These are phyloP conservation scores for Pandemis corylana DNA, from an alignment of 2,888 invertebrate species.

Conservation along the genomic window DNA sequence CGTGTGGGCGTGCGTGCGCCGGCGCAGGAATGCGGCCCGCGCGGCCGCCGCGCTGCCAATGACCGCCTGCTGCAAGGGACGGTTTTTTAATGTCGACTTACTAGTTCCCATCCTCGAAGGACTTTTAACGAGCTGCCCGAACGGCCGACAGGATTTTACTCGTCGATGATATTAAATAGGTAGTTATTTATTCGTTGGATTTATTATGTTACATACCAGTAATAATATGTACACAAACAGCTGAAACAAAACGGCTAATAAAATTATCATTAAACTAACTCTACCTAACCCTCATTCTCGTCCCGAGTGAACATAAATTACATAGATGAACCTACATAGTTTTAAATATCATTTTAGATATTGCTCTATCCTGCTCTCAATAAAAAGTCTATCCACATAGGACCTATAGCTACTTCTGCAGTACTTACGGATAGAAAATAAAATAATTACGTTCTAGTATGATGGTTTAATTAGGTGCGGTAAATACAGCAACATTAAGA, in stretches of 20 bases:
- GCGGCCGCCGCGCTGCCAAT: conserved; percentile 81
- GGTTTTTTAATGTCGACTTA: conserved; percentile 76
- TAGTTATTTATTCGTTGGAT: background rate
- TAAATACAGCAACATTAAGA: conserved; percentile 34
- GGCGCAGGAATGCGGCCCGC: conserved; percentile 62
- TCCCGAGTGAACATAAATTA: no score
- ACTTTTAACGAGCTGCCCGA: conserved; percentile 48
- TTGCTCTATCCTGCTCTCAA: no score
- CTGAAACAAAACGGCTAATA: background rate
- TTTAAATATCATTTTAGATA: no score
- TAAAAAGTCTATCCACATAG: no score
- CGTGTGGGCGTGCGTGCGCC: conserved; percentile 63
- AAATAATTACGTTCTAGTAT: background rate
- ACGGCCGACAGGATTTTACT: conserved; percentile 27
- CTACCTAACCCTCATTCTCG: no score
- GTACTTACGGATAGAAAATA: background rate
- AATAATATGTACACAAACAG: background rate
- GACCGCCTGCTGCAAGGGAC: conserved; percentile 79
- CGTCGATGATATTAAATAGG: conserved; percentile 18
- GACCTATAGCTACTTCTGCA: no score
- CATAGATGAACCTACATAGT: no score
- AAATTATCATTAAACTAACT: no score
- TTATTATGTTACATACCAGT: background rate
- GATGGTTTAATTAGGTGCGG: conserved; percentile 25
- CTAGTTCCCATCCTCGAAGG: conserved; percentile 72